A percentile compares a stretch with the other conserved stretches of the same genome.
These are phyloP conservation scores for Acanthopleura granulata DNA, from an alignment of 2,888 invertebrate species.

Conservation along the genomic window DNA sequence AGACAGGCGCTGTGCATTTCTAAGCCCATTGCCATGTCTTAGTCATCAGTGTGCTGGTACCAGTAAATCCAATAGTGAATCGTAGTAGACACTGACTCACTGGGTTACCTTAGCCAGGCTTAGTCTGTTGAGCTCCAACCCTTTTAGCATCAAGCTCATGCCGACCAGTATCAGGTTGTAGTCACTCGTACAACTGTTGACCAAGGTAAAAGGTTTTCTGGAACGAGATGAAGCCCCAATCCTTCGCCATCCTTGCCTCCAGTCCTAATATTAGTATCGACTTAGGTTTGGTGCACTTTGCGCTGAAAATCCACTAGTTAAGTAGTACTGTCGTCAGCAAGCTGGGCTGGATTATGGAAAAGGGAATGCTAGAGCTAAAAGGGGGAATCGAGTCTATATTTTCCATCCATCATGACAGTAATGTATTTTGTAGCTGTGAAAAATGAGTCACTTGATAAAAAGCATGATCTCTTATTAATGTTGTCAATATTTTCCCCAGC, in stretches of 20 bases:
- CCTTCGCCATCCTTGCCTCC: background rate
- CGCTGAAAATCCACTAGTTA: background rate
- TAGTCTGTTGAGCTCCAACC: no score
- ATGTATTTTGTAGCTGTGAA: slow-evolving; percentile 10
- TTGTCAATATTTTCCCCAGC: background rate
- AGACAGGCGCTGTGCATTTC: no score
- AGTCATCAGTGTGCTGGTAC: no score
- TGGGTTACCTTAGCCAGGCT: no score
- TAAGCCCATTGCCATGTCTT: no score
- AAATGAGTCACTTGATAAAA: slow-evolving; percentile 7
- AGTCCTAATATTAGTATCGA: slow-evolving; percentile 8
- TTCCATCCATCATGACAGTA: background rate
- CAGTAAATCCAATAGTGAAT: no score
- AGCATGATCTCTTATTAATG: slow-evolving; percentile 1
- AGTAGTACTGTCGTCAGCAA: background rate
- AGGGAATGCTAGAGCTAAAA: no score
- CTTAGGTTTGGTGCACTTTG: background rate
- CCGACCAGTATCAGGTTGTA: no score
- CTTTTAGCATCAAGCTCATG: no score
- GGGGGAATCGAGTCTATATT: no score
- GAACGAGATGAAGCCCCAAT: background rate
- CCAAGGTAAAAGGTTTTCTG: background rate
- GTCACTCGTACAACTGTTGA: background rate
- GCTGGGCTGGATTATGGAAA: no score
- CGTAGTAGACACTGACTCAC: no score